Percentiles rank a stretch among this genome's conserved stretches.
phyloP scores from a whole-genome alignment of 2,113 vertebrate species.

The Megalops atlanticus region DNA sequence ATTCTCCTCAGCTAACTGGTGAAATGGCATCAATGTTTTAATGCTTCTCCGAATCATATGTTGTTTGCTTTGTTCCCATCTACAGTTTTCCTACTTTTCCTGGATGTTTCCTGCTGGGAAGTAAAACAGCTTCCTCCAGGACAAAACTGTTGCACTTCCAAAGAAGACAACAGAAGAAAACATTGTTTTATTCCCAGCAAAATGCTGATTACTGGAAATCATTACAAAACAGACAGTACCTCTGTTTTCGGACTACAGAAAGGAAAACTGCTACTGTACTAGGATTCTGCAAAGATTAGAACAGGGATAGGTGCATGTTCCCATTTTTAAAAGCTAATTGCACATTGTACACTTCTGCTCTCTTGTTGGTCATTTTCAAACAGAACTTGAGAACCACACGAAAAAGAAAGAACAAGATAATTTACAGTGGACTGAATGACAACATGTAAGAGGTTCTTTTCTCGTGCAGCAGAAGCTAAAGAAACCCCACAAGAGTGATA shows the following conservation, averaged over 20 bases:
- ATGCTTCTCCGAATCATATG: conserved; percentile 23
- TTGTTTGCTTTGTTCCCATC: background rate
- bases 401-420: too few species aligned
- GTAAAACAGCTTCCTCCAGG: background rate
- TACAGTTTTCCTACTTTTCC: background rate
- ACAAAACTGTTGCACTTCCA: background rate
- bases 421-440: too few species aligned
- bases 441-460: too few species aligned
- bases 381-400: too few species aligned
- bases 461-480: too few species aligned
- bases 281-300: background rate
- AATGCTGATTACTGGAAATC: background rate
- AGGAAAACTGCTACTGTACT: background rate
- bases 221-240: too few species aligned
- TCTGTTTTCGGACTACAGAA: background rate
- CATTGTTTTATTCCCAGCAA: background rate
- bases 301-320: background rate
- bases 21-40: conserved; percentile 30
- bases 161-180: background rate
- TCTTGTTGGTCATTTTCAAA: too few species aligned
- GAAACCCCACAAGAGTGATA: too few species aligned
- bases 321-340: background rate
- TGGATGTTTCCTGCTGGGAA: background rate
- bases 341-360: too few species aligned
- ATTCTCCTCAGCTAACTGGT: conserved; percentile 7